Conservation (phyloP, 2,113 vertebrate genomes). For the Ceyx melanurus region DNA sequence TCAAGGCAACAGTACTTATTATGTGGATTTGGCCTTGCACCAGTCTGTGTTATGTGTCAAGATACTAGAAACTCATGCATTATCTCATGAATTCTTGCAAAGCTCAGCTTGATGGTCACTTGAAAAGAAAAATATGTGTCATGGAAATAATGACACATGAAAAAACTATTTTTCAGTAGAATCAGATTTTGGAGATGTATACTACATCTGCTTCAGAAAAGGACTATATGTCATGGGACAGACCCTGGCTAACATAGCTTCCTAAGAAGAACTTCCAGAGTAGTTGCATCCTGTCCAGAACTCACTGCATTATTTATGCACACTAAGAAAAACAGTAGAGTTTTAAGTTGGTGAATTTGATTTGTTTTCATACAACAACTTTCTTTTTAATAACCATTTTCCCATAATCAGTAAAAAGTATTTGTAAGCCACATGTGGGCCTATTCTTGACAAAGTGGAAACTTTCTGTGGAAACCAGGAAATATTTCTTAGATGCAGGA, state of each 20-base stretch:
- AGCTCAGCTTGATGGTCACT: not conserved
- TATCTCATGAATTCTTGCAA: not conserved
- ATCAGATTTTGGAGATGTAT: not conserved
- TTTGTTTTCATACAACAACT: not conserved
- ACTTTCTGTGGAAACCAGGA: not conserved
- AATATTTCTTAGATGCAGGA: constrained; percentile 26
- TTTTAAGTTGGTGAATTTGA: not conserved
- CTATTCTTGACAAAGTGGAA: not conserved
- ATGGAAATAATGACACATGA: not conserved
- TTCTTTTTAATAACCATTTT: not conserved
- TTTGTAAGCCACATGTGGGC: not conserved
- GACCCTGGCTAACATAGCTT: not conserved
- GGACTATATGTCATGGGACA: not conserved
- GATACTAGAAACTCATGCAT: not conserved
- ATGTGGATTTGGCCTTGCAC: not conserved
- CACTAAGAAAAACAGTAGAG: not conserved
- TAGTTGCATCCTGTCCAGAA: not conserved
- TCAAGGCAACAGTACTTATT: constrained; percentile 10
- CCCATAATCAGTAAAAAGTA: not conserved
- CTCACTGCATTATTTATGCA: not conserved
- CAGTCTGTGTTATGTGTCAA: not conserved
- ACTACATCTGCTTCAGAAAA: not conserved
- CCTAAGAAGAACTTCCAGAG: not conserved
- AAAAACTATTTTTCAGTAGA: not conserved
- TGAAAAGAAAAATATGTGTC: not conserved